phyloP scores from a whole-genome alignment of 2,797 vertebrate genomes.

The Anniella stebbinsi region DNA sequence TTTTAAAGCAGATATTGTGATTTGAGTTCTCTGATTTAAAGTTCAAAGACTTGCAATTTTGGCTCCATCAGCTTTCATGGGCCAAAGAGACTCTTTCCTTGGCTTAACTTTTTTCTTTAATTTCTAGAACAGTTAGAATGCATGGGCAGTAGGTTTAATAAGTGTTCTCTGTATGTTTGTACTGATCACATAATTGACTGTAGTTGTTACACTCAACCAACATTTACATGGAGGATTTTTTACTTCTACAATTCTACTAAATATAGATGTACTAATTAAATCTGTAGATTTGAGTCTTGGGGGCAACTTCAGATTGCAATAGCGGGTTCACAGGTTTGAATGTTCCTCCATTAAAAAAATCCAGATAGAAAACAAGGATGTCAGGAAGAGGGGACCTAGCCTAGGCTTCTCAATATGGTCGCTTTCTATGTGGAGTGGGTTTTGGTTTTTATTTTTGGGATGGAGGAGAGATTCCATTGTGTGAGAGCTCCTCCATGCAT shows the following conservation, averaged over 20 bases:
- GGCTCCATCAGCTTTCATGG: background rate
- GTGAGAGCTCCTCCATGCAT: too few species aligned
- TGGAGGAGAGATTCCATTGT: too few species aligned
- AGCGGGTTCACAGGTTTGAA: background rate
- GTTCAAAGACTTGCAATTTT: background rate
- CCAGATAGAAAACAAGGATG: background rate
- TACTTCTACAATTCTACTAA: background rate
- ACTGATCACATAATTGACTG: background rate
- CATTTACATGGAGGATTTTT: background rate
- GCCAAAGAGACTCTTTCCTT: background rate
- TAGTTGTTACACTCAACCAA: fast-evolving
- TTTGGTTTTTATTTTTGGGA: background rate
- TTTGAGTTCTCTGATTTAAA: background rate
- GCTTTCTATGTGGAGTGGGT: background rate
- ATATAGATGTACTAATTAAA: background rate
- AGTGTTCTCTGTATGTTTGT: background rate
- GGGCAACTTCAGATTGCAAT: background rate
- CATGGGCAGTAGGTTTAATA: background rate
- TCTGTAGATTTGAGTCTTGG: background rate
- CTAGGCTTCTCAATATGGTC: background rate
- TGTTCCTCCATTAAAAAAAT: background rate
- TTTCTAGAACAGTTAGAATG: background rate
- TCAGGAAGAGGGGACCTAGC: background rate
- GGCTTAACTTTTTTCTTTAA: background rate
- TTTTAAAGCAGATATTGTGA: background rate